Base-by-base conservation (phyloP, 2,797 vertebrate genomes). In the Neosalanx taihuensis region DNA sequence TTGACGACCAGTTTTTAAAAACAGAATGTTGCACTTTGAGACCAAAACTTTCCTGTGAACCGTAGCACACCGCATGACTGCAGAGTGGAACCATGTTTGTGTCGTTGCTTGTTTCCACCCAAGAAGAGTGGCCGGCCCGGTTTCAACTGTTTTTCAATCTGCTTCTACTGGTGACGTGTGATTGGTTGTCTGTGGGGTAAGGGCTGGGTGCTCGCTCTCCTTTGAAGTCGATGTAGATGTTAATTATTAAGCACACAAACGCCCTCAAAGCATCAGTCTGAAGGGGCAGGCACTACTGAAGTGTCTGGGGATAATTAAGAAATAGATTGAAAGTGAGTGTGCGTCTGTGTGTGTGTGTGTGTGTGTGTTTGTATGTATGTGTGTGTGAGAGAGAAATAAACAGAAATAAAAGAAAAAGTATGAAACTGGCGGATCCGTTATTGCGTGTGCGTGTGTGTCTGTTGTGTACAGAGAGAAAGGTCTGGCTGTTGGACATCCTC, bases 1-100 rank as follows among this genome's bases (percentile, higher is more conserved):
- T 20, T 41, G 70, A 70, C 81, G 86, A 86, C 73, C 83, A 74
- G 66, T 65, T 72, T 71, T 76, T 68, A 67, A 56, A 77, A 73
- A 57, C 60, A 64, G 70, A 76, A 66, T 41, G 57, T 79, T 73
- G 13, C 56, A 69, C 30, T 60, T 35, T 64, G 31, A 75, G 67
- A 73, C 75, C 77, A 84, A 33, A 57, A 20, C 66, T 37, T 64
- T 30, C 59, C 30, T 56, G 49, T 53, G 15, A 30, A 61, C 41
- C 63, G 23, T 2, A 41, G 37, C 9, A 41, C 6, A 41, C 37
- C 37, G 10, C 37, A 41, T 6, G 37, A 41, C 37, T 41, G 37
- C 6, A 41, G 37, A 41, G 37, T 9, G 9, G 37, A 41, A 41
- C 37, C 9, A 10, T 41, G 37, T 41, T 41, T 41, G 37, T 53